Evolutionary conservation across 2,797 vertebrate species (phyloP), one percentile per base, ranked within the genome.

Genomic region (Hippocampus kuda): DNA sequence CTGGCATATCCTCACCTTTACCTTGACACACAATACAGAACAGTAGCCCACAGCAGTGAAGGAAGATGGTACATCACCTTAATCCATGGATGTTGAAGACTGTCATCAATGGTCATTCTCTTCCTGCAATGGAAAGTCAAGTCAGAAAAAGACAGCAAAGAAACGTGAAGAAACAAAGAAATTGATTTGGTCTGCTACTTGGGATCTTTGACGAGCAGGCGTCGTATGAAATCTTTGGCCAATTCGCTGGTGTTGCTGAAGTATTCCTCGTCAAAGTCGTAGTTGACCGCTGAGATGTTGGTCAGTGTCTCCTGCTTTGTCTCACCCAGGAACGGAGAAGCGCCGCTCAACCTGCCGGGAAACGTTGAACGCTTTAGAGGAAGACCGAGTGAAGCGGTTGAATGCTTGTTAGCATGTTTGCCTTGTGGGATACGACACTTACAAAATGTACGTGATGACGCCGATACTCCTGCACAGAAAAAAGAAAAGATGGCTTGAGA

Each of bases 371-470:
- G 20, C 3, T 49, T 77, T 71, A 76, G 68, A 46, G 38, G n/a
- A 42, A 11, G 60, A 18, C 30, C 10, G 4, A 27, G 12, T 13
- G 27, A 61, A 34, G 15, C 57, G 6, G 57, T 8, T 34, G 1
- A 30, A 3, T 61, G 15, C 15, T 24, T 26, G 53, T 13, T 15
- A 18, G 13, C 15, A 15, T 7, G 56, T 30, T 15, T 6, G 24
- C 56, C 7, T 11, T 2, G 16, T 22, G 38, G 20, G 56, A 9
- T 7, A 69, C 38, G 30, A 46, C 79, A 95, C 97, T 99, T 85
- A 98, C 97, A 99, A 89, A 77, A 99, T 98, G 77, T 98, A 98
- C 0, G 96, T 98, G 87, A 98, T 98, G 13, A 98, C 96, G 0
- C 97, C 97, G 0, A 98, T 99, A 84, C 96, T 98, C 97, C 96